Base-by-base conservation (phyloP, 1,140 invertebrate genomes). In the Anoplolepis gracilipes region DNA sequence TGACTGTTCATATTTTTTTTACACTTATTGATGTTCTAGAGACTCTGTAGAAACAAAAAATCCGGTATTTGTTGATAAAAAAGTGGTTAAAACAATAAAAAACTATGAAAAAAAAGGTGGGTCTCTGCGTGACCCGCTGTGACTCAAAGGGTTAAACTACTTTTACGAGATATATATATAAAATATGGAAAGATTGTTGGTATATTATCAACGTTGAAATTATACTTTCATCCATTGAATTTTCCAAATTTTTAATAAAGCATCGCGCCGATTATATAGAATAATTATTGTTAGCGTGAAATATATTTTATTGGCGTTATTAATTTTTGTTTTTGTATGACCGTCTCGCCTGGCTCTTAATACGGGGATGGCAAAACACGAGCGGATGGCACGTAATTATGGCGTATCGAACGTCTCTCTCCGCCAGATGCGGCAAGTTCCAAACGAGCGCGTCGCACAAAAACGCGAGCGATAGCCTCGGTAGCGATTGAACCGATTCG, bases 401-500 rank as follows among this genome's bases (percentile, higher is more conserved):
- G 36, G 55, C 53, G 28, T 81, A 81, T 81, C 78, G 49, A 36
- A 59, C 78, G 78, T 73, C 67, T 82, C 77, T 69, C 67, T 61
- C 2, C 53, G 78, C 78, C 78, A 82, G 78, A 82, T 82, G 78
- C 67, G 78, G 53, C 36, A 49, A 22, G 65, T 82, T n/a, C 25
- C 67, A 72, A 73, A 59, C 78, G 67, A 72, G 25, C 65, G 61
- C 22, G 49, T 57, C 64, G 36, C 6, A 82, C 72, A 82, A 82
- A 82, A 82, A 82, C 67, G 53, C 67, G 55, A 13, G n/a, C 78
- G 78, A 72, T 81, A 81, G 78, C n/a, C 36, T 81, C 46, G 46
- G 46, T 49, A 49, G 46, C 46, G 78, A 90, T 90, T 70, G 61
- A 49, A 55, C 65, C 78, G 86, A 89, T 89, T 72, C 73, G 77